Evolutionary conservation across 1,140 invertebrate genomes (phyloP), one percentile per base, ranked within the genome.

Genomic region (Sminthurinus signatus): DNA sequence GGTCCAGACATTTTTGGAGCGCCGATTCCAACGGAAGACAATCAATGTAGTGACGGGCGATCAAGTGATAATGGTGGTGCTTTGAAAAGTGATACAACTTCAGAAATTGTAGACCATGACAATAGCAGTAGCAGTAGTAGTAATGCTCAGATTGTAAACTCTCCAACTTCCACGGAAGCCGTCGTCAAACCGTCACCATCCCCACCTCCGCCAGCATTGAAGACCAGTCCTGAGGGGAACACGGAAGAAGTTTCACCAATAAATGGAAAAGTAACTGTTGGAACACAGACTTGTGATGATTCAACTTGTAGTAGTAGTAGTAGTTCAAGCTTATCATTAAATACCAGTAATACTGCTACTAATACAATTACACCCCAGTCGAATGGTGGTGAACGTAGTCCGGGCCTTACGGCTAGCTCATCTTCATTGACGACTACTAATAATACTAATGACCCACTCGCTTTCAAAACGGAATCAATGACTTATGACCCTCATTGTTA

Each of bases 401-500:
- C 32, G 5, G 21, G 23, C 32, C 17, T 29, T 48, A 31, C 52
- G 15, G 21, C n/a, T 31, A 55, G 46, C 12, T n/a, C 27, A 17
- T 32, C 17, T 19, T 54, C 23, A 25, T 43, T 21, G 44, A 36
- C 63, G 12, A 59, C 28, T 15, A 23, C 50, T 10, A 25, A 5
- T 8, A 48, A n/a, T 19, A 39, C 15, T 56, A 56, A 54, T 17
- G 60, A 58, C 23, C 52, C 65, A 66, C 79, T 81, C 29, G 77
- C 76, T 15, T 90, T 87, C 74, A 82, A 87, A 67, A 80, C 83
- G n/a, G 82, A 86, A 31, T 88, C 88, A 76, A 83, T 91, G 76
- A 85, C 85, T 1, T 79, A 85, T 2, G 91, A 96, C 74, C 84
- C 86, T 2, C 86, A 93, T 74, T 98, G 94, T 79, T 88, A 89